Evolutionary conservation across 1,140 invertebrate species (phyloP), one percentile per base, ranked within the genome.

Genomic region (Monochamus saltuarius): DNA sequence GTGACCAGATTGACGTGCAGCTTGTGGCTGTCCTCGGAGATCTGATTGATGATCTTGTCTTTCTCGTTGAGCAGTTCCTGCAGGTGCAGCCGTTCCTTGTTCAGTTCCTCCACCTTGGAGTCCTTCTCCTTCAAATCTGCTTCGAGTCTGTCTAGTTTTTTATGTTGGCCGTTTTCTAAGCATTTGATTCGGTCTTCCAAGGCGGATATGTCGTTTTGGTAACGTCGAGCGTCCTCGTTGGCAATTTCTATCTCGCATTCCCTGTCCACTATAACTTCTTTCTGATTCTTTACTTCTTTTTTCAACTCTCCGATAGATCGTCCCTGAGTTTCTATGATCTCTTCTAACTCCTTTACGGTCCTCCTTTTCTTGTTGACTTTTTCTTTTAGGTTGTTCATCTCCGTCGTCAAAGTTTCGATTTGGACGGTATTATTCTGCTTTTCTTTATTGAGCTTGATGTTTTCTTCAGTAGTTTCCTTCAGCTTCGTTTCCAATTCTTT

Each of bases 51-150:
- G 1, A 80, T 74, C 13, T 79, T 76, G 13, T 85, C 83, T 55
- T 81, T 83, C 56, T 85, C 82, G 4, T 82, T 81, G 0, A 85
- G 64, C 49, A 84, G 81, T 57, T 84, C 83, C 49, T 84, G 81
- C 40, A 85, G 66, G 68, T 83, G 77, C 49, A 78, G 73, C 36
- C 86, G 81, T 68, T 87, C 81, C 58, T 84, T 80, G 29, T 80
- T 75, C 29, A 80, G 75, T 50, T 76, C 74, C 11, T 70, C 77
- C 60, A 67, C 72, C 73, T 72, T 76, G 46, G 22, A 71, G 45
- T 47, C 71, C 68, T 67, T 79, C 66, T 56, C 77, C 69, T 34
- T 64, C 58, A 68, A 68, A 65, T 68, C 77, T 65, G 64, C 16
- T n/a, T 56, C 34, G 0, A 56, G 29, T 7, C 45, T 35, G 9